A percentile compares a stretch with the other conserved stretches of the same genome.
phyloP scores from a whole-genome alignment of 2,113 vertebrate genomes.

The Nerophis lumbriciformis region DNA sequence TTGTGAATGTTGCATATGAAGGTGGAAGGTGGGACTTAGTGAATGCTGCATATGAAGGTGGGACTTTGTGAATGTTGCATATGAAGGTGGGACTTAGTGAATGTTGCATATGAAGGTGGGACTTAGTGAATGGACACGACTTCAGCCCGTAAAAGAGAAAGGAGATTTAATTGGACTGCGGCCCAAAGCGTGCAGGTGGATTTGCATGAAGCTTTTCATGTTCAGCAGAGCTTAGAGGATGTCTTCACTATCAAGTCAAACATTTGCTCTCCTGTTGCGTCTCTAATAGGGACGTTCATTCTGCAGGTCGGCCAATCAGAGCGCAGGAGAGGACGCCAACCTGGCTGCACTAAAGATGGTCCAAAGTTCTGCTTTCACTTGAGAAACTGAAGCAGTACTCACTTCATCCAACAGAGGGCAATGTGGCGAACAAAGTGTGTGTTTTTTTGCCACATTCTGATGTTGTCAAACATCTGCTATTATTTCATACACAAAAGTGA shows the following conservation, averaged over 20 bases:
- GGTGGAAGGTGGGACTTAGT: no score
- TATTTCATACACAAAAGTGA: no score
- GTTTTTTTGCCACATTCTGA: no score
- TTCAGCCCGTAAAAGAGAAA: slow-evolving; percentile 14
- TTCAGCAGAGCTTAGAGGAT: background rate
- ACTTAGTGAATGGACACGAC: slow-evolving; percentile 17
- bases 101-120: no score
- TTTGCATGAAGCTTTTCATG: slow-evolving; percentile 31
- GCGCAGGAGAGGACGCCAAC: background rate
- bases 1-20: slow-evolving; percentile 10
- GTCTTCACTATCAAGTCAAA: slow-evolving; percentile 9
- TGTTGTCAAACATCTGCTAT: no score
- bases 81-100: slow-evolving; percentile 24
- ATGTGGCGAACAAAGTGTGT: no score
- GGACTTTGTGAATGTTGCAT: no score
- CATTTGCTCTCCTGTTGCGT: slow-evolving; percentile 8
- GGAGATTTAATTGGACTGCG: slow-evolving; percentile 30
- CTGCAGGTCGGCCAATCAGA: background rate
- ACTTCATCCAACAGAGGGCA: no score
- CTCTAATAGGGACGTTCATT: background rate
- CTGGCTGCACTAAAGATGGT: no score
- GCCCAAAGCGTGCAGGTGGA: background rate
- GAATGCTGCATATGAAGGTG: slow-evolving; percentile 33
- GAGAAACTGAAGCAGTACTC: no score
- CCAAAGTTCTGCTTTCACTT: no score